Conservation (phyloP, 2,888 invertebrate species). For the Drosophila hamatofila region DNA sequence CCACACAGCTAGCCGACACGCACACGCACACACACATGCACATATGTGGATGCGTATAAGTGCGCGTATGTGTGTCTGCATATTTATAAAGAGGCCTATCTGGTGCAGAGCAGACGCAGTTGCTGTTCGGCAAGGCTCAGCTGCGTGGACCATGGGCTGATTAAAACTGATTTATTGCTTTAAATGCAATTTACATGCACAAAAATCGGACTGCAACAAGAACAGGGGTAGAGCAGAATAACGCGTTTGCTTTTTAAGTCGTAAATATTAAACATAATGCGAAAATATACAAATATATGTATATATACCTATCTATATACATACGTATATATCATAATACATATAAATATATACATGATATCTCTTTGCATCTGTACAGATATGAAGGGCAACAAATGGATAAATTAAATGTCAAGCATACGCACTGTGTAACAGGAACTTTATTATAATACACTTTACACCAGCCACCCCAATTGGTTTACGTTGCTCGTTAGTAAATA, state of each 20-base stretch:
- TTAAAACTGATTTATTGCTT: constrained; percentile 79
- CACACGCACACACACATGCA: not conserved
- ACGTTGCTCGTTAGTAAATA: not conserved
- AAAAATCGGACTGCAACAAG: constrained; percentile 46
- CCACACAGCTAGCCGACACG: constrained; percentile 1
- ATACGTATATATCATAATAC: constrained; percentile 4
- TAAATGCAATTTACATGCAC: constrained; percentile 80
- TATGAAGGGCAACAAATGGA: constrained; percentile 17
- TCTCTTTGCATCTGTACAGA: not conserved
- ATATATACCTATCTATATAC: not conserved
- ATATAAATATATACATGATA: constrained; percentile 2
- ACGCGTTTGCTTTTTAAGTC: constrained; percentile 50
- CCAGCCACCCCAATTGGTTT: not conserved
- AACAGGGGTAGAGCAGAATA: constrained; percentile 36
- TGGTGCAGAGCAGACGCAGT: constrained; percentile 43
- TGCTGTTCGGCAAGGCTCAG: constrained; percentile 55
- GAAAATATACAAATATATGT: constrained; percentile 4
- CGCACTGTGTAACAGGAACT: constrained; percentile 36
- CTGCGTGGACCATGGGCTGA: constrained; percentile 68
- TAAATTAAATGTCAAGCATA: constrained; percentile 52
- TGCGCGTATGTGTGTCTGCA: constrained; percentile 19
- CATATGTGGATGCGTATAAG: not conserved
- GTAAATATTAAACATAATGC: constrained; percentile 53
- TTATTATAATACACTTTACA: constrained; percentile 34
- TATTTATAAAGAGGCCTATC: constrained; percentile 54